Percentiles rank a stretch among this genome's conserved stretches.
Conservation (phyloP, 1,140 invertebrate genomes). For the Pogonomyrmex californicus region DNA sequence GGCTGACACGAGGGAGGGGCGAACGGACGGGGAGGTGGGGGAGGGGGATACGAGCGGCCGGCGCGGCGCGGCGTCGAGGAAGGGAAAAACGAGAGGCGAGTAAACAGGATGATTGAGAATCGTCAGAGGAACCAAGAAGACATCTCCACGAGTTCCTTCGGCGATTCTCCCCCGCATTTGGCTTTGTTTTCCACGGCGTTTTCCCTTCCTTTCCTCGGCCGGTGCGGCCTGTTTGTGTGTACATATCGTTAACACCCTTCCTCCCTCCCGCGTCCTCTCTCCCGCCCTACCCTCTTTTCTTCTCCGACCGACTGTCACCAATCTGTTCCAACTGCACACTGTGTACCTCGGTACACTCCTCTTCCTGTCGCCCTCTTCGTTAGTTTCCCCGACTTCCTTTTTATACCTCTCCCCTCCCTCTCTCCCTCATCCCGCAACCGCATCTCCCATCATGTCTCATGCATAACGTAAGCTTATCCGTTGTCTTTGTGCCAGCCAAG, state of each 20-base stretch:
- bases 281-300: not conserved
- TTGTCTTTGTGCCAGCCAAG: conserved; percentile 48
- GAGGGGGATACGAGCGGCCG: not conserved
- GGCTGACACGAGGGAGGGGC: conserved; percentile 1
- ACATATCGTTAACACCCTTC: conserved; percentile 56
- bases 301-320: conserved; percentile 38
- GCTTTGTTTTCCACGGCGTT: conserved; percentile 58
- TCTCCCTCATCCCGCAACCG: not conserved
- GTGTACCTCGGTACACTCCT: conserved; percentile 36
- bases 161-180: not conserved
- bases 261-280: not conserved
- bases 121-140: conserved; percentile 64
- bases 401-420: not conserved
- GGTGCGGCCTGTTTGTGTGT: conserved; percentile 44
- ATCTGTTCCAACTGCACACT: conserved; percentile 38
- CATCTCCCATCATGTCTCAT: not conserved
- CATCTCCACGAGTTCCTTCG: conserved; percentile 50
- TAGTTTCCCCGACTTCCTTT: conserved; percentile 54
- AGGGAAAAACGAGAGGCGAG: conserved; percentile 64
- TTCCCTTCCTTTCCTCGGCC: conserved; percentile 41
- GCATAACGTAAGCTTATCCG: conserved; percentile 58
- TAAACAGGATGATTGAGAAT: conserved; percentile 75
- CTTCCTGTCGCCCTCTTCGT: conserved; percentile 44
- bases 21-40: not conserved
- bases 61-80: not conserved